Conservation (phyloP, 2,888 invertebrate genomes). For the Linnaemya tessellans region DNA sequence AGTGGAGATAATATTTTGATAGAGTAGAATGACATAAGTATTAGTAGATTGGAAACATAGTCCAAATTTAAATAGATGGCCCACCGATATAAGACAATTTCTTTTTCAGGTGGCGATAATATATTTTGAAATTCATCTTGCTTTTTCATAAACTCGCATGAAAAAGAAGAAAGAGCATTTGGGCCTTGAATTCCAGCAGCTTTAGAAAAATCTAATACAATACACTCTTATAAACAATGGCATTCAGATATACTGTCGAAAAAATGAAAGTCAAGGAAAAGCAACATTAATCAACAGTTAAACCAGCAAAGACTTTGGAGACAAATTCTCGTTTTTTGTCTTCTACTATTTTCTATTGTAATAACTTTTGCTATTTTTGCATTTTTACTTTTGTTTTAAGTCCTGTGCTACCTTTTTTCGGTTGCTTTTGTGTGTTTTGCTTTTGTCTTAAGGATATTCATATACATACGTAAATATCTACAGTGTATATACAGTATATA, state of each 20-base stretch:
- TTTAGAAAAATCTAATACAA: constrained; percentile 8
- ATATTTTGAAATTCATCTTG: neutral
- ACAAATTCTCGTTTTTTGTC: constrained; percentile 10
- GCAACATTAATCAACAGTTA: constrained; percentile 55
- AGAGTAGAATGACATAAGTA: too few relatives aligned
- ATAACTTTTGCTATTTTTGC: neutral
- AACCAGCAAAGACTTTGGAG: constrained; percentile 54
- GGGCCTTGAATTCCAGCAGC: constrained; percentile 36
- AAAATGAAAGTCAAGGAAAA: constrained; percentile 65
- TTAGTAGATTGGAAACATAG: too few relatives aligned
- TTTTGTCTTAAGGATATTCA: neutral
- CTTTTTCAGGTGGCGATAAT: neutral
- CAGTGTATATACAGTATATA: neutral
- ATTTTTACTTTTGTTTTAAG: neutral
- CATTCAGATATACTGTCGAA: constrained; percentile 21
- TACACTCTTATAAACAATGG: neutral
- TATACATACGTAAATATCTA: too few relatives aligned
- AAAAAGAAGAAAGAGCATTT: constrained; percentile 2
- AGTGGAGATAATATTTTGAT: too few relatives aligned
- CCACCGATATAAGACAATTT: neutral
- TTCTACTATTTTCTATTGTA: neutral
- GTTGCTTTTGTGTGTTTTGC: neutral
- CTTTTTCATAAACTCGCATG: neutral
- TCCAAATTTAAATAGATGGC: too few relatives aligned
- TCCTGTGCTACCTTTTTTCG: neutral